phyloP scores from a whole-genome alignment of 2,797 vertebrate genomes.

The Malurus splendens region DNA sequence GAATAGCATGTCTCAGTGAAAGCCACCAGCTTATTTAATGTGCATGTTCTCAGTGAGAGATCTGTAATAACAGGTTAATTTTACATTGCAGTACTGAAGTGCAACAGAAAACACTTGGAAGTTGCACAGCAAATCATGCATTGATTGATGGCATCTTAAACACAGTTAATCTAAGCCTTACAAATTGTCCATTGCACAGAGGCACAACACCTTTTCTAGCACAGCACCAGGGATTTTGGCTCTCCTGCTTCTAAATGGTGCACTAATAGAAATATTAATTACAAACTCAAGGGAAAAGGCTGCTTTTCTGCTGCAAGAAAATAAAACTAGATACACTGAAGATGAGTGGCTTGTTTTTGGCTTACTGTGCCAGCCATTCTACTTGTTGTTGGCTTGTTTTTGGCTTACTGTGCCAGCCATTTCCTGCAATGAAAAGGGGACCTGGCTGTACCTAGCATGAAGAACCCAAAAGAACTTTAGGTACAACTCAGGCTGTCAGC shows the following conservation, averaged over 20 bases:
- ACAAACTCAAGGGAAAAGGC: not conserved
- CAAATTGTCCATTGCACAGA: not conserved
- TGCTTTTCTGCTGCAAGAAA: not conserved
- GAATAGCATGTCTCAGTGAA: slow-evolving; percentile 67
- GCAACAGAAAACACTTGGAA: slow-evolving; percentile 42
- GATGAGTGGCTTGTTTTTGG: not conserved
- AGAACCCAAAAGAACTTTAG: not conserved
- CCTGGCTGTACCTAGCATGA: not conserved
- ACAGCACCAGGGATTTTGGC: not conserved
- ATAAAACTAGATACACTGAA: not conserved
- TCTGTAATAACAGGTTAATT: not conserved
- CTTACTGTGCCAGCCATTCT: not conserved
- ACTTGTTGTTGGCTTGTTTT: not conserved
- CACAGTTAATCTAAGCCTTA: not conserved
- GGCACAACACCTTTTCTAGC: not conserved
- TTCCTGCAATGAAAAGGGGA: not conserved
- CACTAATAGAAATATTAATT: not conserved
- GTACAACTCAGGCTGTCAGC: not conserved
- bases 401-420: not conserved
- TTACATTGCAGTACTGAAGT: slow-evolving; percentile 27
- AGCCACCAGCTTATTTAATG: slow-evolving; percentile 41
- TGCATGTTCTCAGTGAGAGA: slow-evolving; percentile 63
- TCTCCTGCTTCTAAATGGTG: not conserved
- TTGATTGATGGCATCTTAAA: not conserved
- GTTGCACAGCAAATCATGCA: slow-evolving; percentile 26